These are phyloP conservation scores for Lissocephala sabroskyi DNA, from an alignment of 2,888 invertebrate genomes.

Conservation along the genomic window DNA sequence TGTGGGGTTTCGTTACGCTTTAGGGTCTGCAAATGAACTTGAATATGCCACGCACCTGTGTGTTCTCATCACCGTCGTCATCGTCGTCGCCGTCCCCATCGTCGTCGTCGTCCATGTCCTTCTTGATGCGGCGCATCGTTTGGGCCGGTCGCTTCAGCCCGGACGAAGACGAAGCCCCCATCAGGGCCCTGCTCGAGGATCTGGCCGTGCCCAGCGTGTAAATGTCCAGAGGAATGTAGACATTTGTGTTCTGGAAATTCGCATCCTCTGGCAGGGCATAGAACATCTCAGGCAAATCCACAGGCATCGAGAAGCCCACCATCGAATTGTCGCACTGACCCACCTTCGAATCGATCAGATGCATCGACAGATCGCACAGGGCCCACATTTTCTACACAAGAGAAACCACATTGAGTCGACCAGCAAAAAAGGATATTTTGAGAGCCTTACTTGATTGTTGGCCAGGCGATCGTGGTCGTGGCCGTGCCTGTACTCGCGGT, in stretches of 20 bases:
- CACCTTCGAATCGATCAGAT: conserved; percentile 89
- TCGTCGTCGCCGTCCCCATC: too few species aligned
- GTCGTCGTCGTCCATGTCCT: conserved; percentile 35
- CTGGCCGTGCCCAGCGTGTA: conserved; percentile 47
- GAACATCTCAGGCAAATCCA: conserved; percentile 92
- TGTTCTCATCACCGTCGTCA: too few species aligned
- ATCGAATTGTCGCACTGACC: conserved; percentile 83
- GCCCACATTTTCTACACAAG: conserved; percentile 92
- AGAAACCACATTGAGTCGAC: too few species aligned
- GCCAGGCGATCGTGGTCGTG: conserved; percentile 79
- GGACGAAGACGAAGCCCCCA: conserved; percentile 20
- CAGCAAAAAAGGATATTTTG: too few species aligned
- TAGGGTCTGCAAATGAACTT: neutral
- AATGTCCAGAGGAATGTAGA: conserved; percentile 85
- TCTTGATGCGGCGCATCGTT: conserved; percentile 13
- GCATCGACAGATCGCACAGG: conserved; percentile 94
- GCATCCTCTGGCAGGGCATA: conserved; percentile 84
- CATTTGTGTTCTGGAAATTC: conserved; percentile 81
- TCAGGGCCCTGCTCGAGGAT: conserved; percentile 23
- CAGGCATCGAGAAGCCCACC: conserved; percentile 90
- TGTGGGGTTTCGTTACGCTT: too few species aligned
- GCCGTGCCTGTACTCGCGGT: conserved; percentile 87
- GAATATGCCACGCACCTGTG: conserved; percentile 33
- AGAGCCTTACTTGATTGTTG: conserved; percentile 51
- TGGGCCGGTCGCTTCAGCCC: too few species aligned